Conservation (phyloP, 2,888 invertebrate genomes). For the Nomada lathburiana region DNA sequence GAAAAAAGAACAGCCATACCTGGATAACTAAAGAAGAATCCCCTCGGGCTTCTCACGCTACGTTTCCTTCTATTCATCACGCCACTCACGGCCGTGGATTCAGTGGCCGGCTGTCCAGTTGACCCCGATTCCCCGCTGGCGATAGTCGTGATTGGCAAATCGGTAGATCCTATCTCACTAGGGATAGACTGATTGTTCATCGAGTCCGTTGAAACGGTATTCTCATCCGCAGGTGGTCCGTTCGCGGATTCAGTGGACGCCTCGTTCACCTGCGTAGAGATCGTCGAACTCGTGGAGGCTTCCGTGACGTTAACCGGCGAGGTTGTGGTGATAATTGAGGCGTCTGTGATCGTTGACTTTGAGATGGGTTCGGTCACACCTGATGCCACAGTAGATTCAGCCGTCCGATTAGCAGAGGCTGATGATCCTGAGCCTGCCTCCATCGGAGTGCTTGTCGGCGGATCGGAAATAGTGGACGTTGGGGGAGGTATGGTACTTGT, state of each 20-base stretch:
- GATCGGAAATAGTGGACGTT: too few relatives aligned
- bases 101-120: conserved; percentile 12
- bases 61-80: conserved; percentile 70
- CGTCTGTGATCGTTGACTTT: conserved; percentile 20
- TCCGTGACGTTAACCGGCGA: conserved; percentile 3
- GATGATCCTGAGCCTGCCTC: not conserved
- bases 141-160: conserved; percentile 39
- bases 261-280: conserved; percentile 18
- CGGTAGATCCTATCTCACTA: conserved; percentile 44
- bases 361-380: not conserved
- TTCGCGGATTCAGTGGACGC: conserved; percentile 40
- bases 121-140: conserved; percentile 36
- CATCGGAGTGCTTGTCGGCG: not conserved
- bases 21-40: conserved; percentile 77
- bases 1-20: conserved; percentile 58
- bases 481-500: not conserved
- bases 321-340: not conserved
- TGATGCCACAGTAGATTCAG: not conserved
- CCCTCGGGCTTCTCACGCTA: conserved; percentile 67
- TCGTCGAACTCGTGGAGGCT: conserved; percentile 12
- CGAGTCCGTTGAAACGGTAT: conserved; percentile 57
- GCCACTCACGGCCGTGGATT: conserved; percentile 5
- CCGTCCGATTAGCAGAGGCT: not conserved
- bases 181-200: conserved; percentile 43
- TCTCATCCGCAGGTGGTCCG: conserved; percentile 57